Percentiles rank a stretch among this genome's conserved stretches.
These are phyloP conservation scores for Andrena dorsata DNA, from an alignment of 2,888 invertebrate species.

Conservation along the genomic window DNA sequence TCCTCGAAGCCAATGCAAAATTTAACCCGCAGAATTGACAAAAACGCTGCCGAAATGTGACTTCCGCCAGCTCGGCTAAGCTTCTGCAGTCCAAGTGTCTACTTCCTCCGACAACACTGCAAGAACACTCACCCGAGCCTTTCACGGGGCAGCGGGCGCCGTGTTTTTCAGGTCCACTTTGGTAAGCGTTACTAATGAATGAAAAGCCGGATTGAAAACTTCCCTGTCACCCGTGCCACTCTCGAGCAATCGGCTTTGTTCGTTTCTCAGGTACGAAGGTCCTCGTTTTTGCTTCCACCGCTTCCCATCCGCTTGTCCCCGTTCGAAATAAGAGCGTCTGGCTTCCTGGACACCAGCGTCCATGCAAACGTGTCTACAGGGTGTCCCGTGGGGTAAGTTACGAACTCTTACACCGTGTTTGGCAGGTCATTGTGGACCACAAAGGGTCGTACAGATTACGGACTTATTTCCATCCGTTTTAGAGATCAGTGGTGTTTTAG, in stretches of 20 bases:
- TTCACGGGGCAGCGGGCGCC: conserved; percentile 8
- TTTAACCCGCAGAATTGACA: not conserved
- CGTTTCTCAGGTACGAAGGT: conserved; percentile 49
- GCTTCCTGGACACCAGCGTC: conserved; percentile 15
- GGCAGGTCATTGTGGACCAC: too few relatives aligned
- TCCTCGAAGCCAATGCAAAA: too few relatives aligned
- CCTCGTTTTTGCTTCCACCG: conserved; percentile 44
- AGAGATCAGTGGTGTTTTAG: too few relatives aligned
- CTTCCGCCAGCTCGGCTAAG: not conserved
- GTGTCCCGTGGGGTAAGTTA: too few relatives aligned
- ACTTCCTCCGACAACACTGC: not conserved
- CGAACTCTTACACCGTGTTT: too few relatives aligned
- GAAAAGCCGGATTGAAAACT: conserved; percentile 73
- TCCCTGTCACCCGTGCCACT: conserved; percentile 57
- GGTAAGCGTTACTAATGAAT: conserved; percentile 68
- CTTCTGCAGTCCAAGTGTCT: not conserved
- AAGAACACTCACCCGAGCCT: conserved; percentile 19
- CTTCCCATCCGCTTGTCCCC: conserved; percentile 41
- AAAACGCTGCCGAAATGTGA: not conserved
- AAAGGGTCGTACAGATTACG: too few relatives aligned
- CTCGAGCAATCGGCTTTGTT: conserved; percentile 68
- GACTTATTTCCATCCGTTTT: too few relatives aligned
- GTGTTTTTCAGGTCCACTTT: conserved; percentile 52
- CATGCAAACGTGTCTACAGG: not conserved
- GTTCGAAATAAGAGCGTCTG: conserved; percentile 38